Conservation (phyloP, 2,113 vertebrate species). For the Regulus satrapa region DNA sequence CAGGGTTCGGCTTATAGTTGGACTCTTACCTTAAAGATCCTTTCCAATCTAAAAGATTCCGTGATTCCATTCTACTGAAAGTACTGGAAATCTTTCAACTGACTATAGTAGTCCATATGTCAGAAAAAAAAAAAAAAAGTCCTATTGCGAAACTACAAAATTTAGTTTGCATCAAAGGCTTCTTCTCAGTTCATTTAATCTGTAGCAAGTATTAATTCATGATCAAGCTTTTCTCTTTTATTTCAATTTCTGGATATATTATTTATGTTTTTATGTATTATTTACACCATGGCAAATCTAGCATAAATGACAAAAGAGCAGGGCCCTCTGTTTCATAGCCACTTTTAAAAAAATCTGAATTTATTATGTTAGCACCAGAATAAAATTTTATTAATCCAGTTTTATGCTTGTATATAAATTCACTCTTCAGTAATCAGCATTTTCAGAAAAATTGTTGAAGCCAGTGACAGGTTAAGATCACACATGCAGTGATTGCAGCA, state of each 20-base stretch:
- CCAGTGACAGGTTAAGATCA: neutral
- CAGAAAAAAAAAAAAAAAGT: neutral
- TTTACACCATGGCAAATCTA: neutral
- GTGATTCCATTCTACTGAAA: neutral
- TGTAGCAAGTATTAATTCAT: neutral
- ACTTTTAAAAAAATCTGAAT: neutral
- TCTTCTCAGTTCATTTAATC: neutral
- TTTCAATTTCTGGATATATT: neutral
- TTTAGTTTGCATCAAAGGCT: neutral
- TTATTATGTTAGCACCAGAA: neutral
- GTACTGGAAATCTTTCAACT: neutral
- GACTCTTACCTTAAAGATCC: neutral
- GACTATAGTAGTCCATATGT: rapidly evolving
- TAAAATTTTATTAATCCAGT: neutral
- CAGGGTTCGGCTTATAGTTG: neutral
- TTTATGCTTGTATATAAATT: neutral
- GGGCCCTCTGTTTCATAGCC: neutral
- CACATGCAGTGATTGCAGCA: neutral
- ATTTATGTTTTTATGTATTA: neutral
- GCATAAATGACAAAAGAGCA: neutral
- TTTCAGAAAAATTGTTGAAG: neutral
- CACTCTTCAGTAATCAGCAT: neutral
- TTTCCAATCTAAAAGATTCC: neutral
- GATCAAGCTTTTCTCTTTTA: neutral
- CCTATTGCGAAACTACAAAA: neutral